These are phyloP conservation scores for Andrena trimmerana DNA, from an alignment of 2,888 invertebrate genomes.

Conservation along the genomic window DNA sequence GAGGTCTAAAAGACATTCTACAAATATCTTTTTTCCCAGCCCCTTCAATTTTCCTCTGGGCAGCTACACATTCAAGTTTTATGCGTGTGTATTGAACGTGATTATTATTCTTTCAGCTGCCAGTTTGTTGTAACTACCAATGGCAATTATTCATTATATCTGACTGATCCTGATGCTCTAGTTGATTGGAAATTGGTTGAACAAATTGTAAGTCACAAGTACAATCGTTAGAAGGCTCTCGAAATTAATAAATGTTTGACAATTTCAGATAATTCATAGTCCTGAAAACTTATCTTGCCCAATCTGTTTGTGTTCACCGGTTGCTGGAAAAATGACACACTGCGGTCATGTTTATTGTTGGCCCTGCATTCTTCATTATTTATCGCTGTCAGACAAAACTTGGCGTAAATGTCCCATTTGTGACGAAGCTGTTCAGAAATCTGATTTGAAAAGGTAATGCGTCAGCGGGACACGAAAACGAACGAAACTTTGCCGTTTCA, in stretches of 20 bases:
- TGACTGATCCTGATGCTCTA: conserved; percentile 94
- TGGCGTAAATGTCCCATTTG: conserved; percentile 97
- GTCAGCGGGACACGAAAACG: not conserved
- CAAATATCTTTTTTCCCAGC: too few species aligned
- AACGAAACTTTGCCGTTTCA: not conserved
- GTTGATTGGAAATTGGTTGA: conserved; percentile 97
- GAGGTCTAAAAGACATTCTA: too few species aligned
- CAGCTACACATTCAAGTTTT: not conserved
- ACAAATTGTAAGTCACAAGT: conserved; percentile 91
- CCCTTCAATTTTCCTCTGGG: too few species aligned
- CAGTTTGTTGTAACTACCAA: conserved; percentile 96
- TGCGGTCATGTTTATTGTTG: conserved; percentile 99
- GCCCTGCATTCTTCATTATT: conserved; percentile 97
- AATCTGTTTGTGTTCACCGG: conserved; percentile 95
- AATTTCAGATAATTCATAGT: conserved; percentile 88
- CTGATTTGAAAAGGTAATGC: conserved; percentile 92
- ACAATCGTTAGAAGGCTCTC: conserved; percentile 3
- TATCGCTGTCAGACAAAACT: conserved; percentile 93
- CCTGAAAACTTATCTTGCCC: conserved; percentile 92
- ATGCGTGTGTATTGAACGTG: not conserved
- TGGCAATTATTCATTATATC: conserved; percentile 92
- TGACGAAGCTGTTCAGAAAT: conserved; percentile 91
- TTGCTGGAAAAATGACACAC: conserved; percentile 95
- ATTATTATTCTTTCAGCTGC: conserved; percentile 88
- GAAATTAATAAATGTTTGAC: conserved; percentile 10